Evolutionary conservation across 2,797 vertebrate genomes (phyloP).

Genomic region (Catharus ustulatus): DNA sequence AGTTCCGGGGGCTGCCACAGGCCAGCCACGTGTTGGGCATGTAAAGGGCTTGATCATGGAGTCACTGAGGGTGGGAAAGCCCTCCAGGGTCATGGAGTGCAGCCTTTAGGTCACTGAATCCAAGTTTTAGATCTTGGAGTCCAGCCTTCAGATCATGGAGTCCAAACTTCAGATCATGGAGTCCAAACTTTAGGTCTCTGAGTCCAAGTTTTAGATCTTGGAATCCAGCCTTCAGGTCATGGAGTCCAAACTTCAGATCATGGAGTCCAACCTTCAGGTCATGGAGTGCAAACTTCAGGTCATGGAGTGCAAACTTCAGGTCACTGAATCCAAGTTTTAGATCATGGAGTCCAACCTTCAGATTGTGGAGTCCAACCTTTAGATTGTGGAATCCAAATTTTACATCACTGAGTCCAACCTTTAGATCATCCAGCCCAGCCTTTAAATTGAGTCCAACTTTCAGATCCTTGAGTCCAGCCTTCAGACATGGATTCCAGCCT

Average conservation of each 20-base stretch:
- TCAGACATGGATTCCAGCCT: background rate
- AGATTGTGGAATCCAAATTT: background rate
- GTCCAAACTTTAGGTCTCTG: too few species aligned
- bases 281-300: too few species aligned
- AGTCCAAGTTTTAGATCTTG: too few species aligned
- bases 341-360: background rate
- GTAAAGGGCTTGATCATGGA: background rate
- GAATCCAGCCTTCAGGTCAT: too few species aligned
- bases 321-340: too few species aligned
- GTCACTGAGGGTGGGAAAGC: background rate
- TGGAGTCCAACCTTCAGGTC: background rate
- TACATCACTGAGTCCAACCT: background rate
- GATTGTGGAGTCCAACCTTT: background rate
- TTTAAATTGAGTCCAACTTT: background rate
- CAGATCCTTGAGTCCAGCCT: background rate
- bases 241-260: too few species aligned
- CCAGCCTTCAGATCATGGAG: too few species aligned
- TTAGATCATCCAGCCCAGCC: background rate
- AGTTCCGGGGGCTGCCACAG: background rate
- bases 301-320: background rate
- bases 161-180: background rate
- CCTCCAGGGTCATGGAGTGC: background rate
- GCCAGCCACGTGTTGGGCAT: accelerated
- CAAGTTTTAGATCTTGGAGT: too few species aligned
- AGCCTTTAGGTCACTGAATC: background rate